A percentile compares a stretch with the other conserved stretches of the same genome.
Conservation (phyloP, 2,888 invertebrate species). For the Eustalomyia histrio region DNA sequence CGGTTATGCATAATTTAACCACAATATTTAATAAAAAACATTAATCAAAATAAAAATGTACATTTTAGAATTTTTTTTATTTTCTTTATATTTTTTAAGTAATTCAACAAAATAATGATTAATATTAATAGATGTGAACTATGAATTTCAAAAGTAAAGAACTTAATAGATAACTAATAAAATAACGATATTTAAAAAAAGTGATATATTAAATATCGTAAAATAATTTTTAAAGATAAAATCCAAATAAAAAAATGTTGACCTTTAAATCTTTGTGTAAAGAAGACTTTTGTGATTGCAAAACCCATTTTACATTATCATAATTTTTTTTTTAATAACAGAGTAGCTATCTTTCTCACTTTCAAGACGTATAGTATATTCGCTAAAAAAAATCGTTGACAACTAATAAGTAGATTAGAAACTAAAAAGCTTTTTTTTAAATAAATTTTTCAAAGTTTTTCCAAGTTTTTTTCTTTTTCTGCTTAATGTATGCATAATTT, state of each 20-base stretch:
- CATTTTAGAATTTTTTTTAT: slow-evolving; percentile 57
- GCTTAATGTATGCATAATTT: too few species aligned
- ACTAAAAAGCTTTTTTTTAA: too few species aligned
- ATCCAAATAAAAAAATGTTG: slow-evolving; percentile 41
- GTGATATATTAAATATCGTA: slow-evolving; percentile 8
- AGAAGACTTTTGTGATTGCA: slow-evolving; percentile 41
- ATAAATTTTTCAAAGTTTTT: too few species aligned
- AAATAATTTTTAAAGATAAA: slow-evolving; percentile 30
- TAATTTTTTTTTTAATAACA: too few species aligned
- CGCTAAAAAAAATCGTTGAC: too few species aligned
- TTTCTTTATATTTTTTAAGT: slow-evolving; percentile 46
- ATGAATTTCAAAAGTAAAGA: slow-evolving; percentile 59
- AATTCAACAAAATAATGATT: slow-evolving; percentile 63
- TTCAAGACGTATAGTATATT: too few species aligned
- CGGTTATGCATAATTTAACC: slow-evolving; percentile 78
- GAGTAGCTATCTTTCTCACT: too few species aligned
- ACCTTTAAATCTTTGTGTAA: neutral
- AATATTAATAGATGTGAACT: slow-evolving; percentile 39
- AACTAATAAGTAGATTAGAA: too few species aligned
- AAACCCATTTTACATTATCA: too few species aligned
- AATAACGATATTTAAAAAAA: slow-evolving; percentile 9
- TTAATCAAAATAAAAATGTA: slow-evolving; percentile 35
- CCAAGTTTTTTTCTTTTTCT: too few species aligned
- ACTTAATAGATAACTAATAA: slow-evolving; percentile 43
- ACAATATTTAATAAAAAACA: slow-evolving; percentile 70